Percentiles rank a stretch among this genome's conserved stretches.
Conservation (phyloP, 2,797 vertebrate species). For the Schizopygopsis malacanthus region DNA sequence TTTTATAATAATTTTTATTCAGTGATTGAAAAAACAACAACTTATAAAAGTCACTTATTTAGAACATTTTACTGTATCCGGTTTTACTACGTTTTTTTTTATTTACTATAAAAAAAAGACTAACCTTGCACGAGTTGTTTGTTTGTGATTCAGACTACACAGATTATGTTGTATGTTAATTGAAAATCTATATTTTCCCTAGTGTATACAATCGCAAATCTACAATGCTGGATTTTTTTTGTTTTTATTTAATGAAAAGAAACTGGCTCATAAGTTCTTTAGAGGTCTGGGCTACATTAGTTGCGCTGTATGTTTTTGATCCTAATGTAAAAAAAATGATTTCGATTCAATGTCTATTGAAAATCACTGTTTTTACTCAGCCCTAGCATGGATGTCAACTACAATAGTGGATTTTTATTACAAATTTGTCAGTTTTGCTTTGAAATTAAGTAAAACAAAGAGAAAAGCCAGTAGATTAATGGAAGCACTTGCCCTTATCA, state of each 20-base stretch:
- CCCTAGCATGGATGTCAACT: slow-evolving; percentile 2
- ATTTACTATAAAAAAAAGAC: neutral
- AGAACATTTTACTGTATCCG: neutral
- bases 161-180: neutral
- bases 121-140: neutral
- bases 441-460: slow-evolving; percentile 47
- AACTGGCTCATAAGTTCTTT: too few species aligned
- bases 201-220: slow-evolving; percentile 19
- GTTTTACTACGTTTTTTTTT: neutral
- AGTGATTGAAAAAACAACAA: neutral
- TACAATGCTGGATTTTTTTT: neutral
- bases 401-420: slow-evolving; percentile 18
- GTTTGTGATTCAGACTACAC: neutral
- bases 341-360: neutral
- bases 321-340: too few species aligned
- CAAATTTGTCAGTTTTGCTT: slow-evolving; percentile 21
- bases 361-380: neutral
- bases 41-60: neutral
- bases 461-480: slow-evolving; percentile 41
- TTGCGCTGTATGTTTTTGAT: too few species aligned
- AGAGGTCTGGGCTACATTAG: too few species aligned
- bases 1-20: neutral
- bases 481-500: slow-evolving; percentile 56
- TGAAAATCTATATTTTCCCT: neutral
- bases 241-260: too few species aligned